Conservation (phyloP, 2,113 vertebrate genomes). For the Marmota monax region DNA sequence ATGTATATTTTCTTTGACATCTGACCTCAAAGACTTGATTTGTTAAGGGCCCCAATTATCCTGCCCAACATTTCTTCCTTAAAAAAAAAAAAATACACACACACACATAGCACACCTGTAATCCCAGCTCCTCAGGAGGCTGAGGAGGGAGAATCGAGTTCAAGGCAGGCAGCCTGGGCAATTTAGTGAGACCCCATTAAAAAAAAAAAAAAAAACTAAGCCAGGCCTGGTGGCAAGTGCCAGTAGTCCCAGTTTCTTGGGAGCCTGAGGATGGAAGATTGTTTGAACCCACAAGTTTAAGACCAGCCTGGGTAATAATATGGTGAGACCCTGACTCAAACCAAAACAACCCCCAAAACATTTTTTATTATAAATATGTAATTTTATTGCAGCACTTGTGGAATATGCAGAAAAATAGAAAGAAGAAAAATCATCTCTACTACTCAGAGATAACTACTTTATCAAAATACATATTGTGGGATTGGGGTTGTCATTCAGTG, state of each 20-base stretch:
- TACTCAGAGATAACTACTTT: background rate
- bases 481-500: too few species aligned
- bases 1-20: background rate
- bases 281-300: too few species aligned
- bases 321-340: too few species aligned
- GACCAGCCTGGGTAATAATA: too few species aligned
- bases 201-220: too few species aligned
- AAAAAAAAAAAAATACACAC: background rate
- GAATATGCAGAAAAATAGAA: slow-evolving; percentile 15
- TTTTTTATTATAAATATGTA: background rate
- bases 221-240: too few species aligned
- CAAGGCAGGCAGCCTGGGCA: background rate
- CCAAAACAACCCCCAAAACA: background rate
- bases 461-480: background rate
- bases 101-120: background rate
- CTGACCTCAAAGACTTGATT: background rate
- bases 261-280: too few species aligned
- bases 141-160: background rate
- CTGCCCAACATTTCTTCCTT: background rate
- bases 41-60: background rate
- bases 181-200: background rate
- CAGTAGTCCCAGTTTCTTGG: too few species aligned
- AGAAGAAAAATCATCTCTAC: slow-evolving; percentile 7
- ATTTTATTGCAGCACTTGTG: background rate
- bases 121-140: background rate